phyloP scores from a whole-genome alignment of 1,140 invertebrate species.

The Drosophila tsacasi region DNA sequence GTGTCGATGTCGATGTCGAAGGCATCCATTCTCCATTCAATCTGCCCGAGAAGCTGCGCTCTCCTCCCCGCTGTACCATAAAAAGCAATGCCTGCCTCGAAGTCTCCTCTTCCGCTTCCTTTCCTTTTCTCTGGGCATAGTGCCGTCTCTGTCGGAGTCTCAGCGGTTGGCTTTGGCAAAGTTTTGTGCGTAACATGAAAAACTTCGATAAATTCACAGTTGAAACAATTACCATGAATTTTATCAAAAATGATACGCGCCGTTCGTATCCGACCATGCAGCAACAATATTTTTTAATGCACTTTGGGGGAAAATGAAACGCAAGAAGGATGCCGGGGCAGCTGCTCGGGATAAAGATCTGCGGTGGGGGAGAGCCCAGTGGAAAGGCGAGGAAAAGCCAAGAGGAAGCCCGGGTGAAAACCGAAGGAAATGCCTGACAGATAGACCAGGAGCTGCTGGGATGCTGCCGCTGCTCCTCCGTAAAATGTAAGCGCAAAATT shows the following conservation, averaged over 20 bases:
- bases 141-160: constrained; percentile 21
- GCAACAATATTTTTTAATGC: constrained; percentile 84
- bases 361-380: constrained; percentile 13
- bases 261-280: constrained; percentile 83
- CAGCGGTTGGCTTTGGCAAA: constrained; percentile 55
- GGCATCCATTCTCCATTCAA: constrained; percentile 49
- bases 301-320: constrained; percentile 82
- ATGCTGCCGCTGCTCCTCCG: constrained; percentile 27
- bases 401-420: constrained; percentile 3
- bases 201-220: constrained; percentile 84
- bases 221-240: constrained; percentile 84
- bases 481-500: constrained; percentile 83
- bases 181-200: constrained; percentile 82
- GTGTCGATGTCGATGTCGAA: constrained; percentile 61
- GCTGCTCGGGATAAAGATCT: constrained; percentile 76
- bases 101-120: not conserved
- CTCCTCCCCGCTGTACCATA: constrained; percentile 41
- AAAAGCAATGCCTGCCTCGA: constrained; percentile 51
- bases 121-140: not conserved
- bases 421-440: constrained; percentile 74
- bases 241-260: constrained; percentile 84
- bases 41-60: constrained; percentile 26
- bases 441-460: constrained; percentile 70
- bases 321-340: constrained; percentile 57
- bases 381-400: constrained; percentile 12